A percentile compares a stretch with the other conserved stretches of the same genome.
These are phyloP conservation scores for Metalampra italica DNA, from an alignment of 2,888 invertebrate genomes.

Conservation along the genomic window DNA sequence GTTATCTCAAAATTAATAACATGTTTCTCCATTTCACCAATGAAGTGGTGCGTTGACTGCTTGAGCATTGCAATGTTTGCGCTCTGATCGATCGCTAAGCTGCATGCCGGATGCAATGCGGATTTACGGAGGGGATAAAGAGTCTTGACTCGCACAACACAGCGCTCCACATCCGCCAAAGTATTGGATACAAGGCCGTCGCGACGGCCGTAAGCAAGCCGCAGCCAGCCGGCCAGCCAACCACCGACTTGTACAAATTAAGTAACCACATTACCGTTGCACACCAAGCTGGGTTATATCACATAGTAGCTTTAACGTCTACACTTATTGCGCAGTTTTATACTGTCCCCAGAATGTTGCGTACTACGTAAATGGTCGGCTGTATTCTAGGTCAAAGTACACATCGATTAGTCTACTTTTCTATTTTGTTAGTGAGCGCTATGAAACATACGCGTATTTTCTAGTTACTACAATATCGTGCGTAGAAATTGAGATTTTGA, in stretches of 20 bases:
- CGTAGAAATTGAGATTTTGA: no score
- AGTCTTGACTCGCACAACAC: slow-evolving; percentile 18
- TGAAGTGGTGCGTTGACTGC: no score
- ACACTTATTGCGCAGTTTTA: not conserved
- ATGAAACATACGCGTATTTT: not conserved
- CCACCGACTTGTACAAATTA: slow-evolving; percentile 12
- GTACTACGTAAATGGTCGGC: not conserved
- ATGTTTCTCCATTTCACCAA: no score
- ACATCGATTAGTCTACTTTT: slow-evolving; percentile 1
- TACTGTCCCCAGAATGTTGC: no score
- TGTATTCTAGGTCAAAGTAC: not conserved
- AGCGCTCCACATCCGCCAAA: slow-evolving; percentile 35
- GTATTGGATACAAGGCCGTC: slow-evolving; percentile 38
- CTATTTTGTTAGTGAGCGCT: not conserved
- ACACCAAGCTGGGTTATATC: not conserved
- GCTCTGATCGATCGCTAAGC: not conserved
- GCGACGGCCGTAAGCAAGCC: slow-evolving; percentile 14
- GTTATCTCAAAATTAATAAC: not conserved
- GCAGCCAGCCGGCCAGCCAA: slow-evolving; percentile 13
- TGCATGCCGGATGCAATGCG: slow-evolving; percentile 19
- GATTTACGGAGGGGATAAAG: slow-evolving; percentile 15
- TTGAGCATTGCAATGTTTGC: no score
- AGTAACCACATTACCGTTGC: not conserved
- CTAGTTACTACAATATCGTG: no score
- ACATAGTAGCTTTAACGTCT: not conserved